These are phyloP conservation scores for Fragum sueziense DNA, from an alignment of 2,888 invertebrate species.

Conservation along the genomic window DNA sequence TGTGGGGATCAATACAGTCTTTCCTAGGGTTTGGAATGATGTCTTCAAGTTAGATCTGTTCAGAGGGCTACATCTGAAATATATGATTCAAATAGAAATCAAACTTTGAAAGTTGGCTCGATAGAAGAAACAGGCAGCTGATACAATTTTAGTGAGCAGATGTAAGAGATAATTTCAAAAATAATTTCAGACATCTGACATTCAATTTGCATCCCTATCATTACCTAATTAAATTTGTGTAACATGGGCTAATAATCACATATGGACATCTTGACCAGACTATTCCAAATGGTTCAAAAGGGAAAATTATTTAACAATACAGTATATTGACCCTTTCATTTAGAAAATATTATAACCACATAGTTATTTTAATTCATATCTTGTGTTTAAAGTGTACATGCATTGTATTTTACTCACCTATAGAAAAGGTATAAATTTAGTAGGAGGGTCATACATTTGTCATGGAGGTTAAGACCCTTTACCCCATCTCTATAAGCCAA, in stretches of 20 bases:
- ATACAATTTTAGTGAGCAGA: background rate
- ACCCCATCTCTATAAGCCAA: slow-evolving; percentile 29
- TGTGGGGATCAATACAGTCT: slow-evolving; percentile 11
- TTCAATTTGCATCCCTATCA: too few relatives aligned
- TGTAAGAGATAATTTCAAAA: background rate
- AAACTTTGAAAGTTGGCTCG: background rate
- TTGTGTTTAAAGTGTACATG: too few relatives aligned
- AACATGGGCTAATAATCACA: too few relatives aligned
- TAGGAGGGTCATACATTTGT: slow-evolving; percentile 31
- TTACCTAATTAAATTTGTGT: too few relatives aligned
- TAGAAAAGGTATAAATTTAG: slow-evolving; percentile 43
- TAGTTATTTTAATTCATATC: too few relatives aligned
- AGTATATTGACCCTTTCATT: too few relatives aligned
- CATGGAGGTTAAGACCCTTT: background rate
- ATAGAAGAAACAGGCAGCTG: background rate
- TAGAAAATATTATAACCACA: too few relatives aligned
- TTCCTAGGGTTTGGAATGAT: slow-evolving; percentile 11
- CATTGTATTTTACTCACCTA: too few relatives aligned
- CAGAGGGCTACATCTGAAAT: slow-evolving; percentile 36
- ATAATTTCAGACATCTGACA: background rate
- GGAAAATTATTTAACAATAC: too few relatives aligned
- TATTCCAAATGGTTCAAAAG: too few relatives aligned
- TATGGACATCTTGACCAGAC: too few relatives aligned
- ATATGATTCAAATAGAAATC: background rate
- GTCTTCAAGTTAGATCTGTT: slow-evolving; percentile 37